These are phyloP conservation scores for Andrena haemorrhoa DNA, from an alignment of 2,888 invertebrate species.

Conservation along the genomic window DNA sequence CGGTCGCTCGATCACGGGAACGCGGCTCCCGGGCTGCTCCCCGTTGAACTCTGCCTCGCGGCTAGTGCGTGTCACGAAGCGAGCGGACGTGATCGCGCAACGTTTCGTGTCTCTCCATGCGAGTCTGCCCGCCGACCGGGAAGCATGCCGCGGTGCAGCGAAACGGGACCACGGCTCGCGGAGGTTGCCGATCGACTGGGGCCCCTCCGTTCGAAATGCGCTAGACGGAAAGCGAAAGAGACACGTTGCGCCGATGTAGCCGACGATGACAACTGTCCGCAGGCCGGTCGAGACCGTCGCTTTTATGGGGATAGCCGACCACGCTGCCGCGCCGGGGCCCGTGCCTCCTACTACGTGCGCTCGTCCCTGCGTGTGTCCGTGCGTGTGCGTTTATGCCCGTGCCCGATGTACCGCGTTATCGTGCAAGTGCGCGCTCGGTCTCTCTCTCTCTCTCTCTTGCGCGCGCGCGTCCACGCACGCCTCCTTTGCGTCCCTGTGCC, in stretches of 20 bases:
- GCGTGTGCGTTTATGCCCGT: conserved; percentile 17
- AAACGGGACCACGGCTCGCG: neutral
- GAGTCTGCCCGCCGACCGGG: neutral
- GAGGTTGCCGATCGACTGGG: conserved; percentile 20
- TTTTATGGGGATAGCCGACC: conserved; percentile 77
- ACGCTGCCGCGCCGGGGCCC: conserved; percentile 61
- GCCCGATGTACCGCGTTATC: conserved; percentile 56
- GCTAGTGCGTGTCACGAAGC: neutral
- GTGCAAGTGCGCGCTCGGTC: conserved; percentile 39
- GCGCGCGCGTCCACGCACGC: conserved; percentile 14
- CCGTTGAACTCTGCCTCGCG: neutral
- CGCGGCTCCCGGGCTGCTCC: neutral
- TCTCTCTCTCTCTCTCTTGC: conserved; percentile 31
- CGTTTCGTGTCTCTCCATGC: neutral
- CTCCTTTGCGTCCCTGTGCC: conserved; percentile 2
- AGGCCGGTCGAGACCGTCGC: conserved; percentile 77
- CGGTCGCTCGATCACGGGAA: conserved; percentile 26
- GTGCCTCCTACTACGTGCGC: conserved; percentile 43
- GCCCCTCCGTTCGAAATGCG: conserved; percentile 21
- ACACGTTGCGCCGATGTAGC: conserved; percentile 68
- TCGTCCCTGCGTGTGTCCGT: conserved; percentile 24
- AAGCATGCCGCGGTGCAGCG: neutral
- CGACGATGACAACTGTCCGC: conserved; percentile 79
- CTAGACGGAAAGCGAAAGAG: conserved; percentile 30
- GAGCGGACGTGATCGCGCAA: conserved; percentile 8